Base-by-base conservation (phyloP, 2,888 invertebrate species). In the Eilema depressum region DNA sequence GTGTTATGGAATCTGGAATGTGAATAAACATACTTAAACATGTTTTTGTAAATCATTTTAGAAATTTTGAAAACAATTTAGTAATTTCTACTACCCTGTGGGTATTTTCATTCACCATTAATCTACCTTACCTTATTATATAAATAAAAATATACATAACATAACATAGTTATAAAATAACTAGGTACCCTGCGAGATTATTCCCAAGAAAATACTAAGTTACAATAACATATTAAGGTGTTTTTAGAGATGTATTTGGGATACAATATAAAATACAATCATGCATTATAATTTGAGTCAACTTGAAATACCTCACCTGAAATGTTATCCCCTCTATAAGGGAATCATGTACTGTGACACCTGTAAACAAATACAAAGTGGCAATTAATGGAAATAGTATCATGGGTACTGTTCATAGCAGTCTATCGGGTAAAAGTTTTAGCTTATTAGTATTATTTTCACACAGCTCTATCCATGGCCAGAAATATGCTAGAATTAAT, bases 241-340 rank as follows among this genome's bases (percentile, higher is more conserved):
- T 47, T 20, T 47, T n/a, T 37, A 14, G 5, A 47, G 5, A 20
- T 20, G 47, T 47, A 47, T 47, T 47, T 53, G 8, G 37, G 20
- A 53, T 2, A n/a, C 1, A 53, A 10, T 0, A n/a, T 53, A 8
- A n/a, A 53, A 20, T 8, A 20, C 3, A 47, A 20, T 47, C 47
- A 47, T 47, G 20, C 53, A 53, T 20, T 20, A 20, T 2, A 17
- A 10, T 17, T 25, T 41, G 17, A 41, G 25, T 17, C 1, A 25
- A 57, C 26, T 61, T 33, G 7, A 12, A 17, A 23, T 14, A 47
- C 17, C 81, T 85, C 86, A 94, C 94, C 91, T 94, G 93, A 85
- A 93, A 91, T 82, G 91, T 92, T 82, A 94, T 89, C 71, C 93
- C 93, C 84, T 93, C 93, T 81, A 92, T 88, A 72, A 93, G 85